Percentiles rank a stretch among this genome's conserved stretches.
phyloP scores from a whole-genome alignment of 2,888 invertebrate genomes.

The Catocala nupta region DNA sequence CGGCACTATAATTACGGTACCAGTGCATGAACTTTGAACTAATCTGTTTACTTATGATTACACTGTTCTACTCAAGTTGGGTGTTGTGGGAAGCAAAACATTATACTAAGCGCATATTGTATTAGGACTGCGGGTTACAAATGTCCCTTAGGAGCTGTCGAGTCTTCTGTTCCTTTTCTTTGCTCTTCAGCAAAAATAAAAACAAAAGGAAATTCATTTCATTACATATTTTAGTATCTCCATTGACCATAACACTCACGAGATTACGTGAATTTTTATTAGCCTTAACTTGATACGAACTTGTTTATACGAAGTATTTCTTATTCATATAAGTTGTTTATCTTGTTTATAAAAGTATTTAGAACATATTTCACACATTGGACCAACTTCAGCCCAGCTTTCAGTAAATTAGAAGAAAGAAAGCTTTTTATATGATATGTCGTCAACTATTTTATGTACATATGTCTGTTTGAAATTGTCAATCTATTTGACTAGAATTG shows the following conservation, averaged over 20 bases:
- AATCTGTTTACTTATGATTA: slow-evolving; percentile 22
- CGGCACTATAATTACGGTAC: slow-evolving; percentile 2
- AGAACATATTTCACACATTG: no score
- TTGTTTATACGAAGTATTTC: no score
- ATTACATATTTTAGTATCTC: no score
- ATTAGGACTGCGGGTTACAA: slow-evolving; percentile 17
- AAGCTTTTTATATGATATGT: not conserved
- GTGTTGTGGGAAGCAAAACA: slow-evolving; percentile 24
- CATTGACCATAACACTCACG: no score
- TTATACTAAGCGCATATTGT: slow-evolving; percentile 30
- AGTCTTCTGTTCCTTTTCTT: not conserved
- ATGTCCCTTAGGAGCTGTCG: slow-evolving; percentile 9
- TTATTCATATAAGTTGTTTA: no score
- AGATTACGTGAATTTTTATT: no score
- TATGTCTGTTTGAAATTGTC: no score
- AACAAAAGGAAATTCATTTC: not conserved
- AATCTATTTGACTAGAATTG: no score
- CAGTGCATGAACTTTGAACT: slow-evolving; percentile 11
- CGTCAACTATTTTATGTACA: no score
- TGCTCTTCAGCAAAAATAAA: slow-evolving; percentile 1
- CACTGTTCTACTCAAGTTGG: slow-evolving; percentile 13
- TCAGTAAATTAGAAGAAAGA: not conserved
- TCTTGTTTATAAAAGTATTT: no score
- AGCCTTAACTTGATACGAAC: no score
- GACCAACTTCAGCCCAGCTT: no score